Conservation (phyloP, 2,888 invertebrate species). For the Agapetus fuscipes region DNA sequence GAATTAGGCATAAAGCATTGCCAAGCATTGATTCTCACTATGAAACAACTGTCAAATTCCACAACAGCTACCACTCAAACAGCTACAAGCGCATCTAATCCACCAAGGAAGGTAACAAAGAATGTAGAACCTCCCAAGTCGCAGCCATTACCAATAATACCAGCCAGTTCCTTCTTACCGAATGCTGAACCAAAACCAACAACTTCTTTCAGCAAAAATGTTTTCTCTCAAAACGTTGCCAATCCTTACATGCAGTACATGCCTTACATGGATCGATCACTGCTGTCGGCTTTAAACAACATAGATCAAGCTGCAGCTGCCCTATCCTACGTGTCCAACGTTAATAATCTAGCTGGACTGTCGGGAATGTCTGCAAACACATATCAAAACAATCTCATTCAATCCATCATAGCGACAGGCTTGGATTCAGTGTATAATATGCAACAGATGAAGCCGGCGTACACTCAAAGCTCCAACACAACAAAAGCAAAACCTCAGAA, state of each 20-base stretch:
- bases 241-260: constrained; percentile 10
- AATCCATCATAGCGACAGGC: constrained; percentile 20
- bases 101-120: constrained; percentile 2
- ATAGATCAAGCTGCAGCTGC: constrained; percentile 12
- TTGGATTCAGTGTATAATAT: constrained; percentile 18
- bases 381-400: constrained; percentile 14
- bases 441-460: constrained; percentile 13
- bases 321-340: constrained; percentile 15
- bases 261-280: constrained; percentile 12
- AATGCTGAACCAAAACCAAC: constrained; percentile 12
- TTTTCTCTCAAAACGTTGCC: constrained; percentile 5
- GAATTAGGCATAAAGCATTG: constrained; percentile 65
- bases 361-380: constrained; percentile 2
- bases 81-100: constrained; percentile 10
- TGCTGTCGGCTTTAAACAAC: constrained; percentile 16
- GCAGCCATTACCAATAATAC: constrained; percentile 37
- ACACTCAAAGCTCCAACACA: constrained; percentile 7
- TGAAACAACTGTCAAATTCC: constrained; percentile 45
- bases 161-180: constrained; percentile 23
- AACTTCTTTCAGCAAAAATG: constrained; percentile 15
- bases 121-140: constrained; percentile 28
- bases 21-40: constrained; percentile 48
- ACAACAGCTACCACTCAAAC: constrained; percentile 33
- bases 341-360: constrained; percentile 10
- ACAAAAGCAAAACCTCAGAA: constrained; percentile 11